Evolutionary conservation across 2,888 invertebrate genomes (phyloP).

Genomic region (Zelleria hepariella): DNA sequence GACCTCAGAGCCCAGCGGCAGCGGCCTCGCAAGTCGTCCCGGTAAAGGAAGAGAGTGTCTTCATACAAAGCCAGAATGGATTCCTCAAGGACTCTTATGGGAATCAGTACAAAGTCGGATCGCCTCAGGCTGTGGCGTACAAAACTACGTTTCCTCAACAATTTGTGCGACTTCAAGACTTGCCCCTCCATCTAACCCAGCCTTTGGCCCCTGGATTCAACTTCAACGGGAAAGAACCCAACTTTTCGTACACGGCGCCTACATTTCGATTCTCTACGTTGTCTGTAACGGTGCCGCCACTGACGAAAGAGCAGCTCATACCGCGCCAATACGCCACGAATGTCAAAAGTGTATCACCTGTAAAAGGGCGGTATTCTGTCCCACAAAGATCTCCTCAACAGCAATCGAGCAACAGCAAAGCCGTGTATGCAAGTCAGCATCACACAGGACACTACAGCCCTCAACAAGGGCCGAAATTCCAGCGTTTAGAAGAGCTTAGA

Average conservation of each 20-base stretch:
- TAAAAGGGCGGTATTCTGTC: slow-evolving; percentile 11
- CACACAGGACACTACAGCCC: background rate
- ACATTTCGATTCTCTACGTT: background rate
- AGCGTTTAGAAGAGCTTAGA: slow-evolving; percentile 24
- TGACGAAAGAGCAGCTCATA: slow-evolving; percentile 14
- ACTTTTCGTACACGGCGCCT: slow-evolving; percentile 26
- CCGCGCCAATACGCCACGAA: slow-evolving; percentile 33
- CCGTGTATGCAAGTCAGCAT: slow-evolving; percentile 26
- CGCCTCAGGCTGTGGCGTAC: slow-evolving; percentile 42
- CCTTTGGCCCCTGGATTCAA: slow-evolving; percentile 41
- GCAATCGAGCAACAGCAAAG: slow-evolving; percentile 36
- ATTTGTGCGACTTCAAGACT: slow-evolving; percentile 49
- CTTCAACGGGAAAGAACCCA: slow-evolving; percentile 35
- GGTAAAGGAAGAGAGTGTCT: slow-evolving; percentile 33
- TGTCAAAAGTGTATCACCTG: slow-evolving; percentile 29
- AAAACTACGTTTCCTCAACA: slow-evolving; percentile 49
- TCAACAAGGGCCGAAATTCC: slow-evolving; percentile 13
- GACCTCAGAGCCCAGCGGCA: slow-evolving; percentile 32
- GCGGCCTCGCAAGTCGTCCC: slow-evolving; percentile 35
- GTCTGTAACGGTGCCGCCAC: slow-evolving; percentile 23
- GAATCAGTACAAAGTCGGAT: slow-evolving; percentile 38
- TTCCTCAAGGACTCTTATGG: slow-evolving; percentile 59
- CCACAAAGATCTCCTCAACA: slow-evolving; percentile 24
- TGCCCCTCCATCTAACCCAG: slow-evolving; percentile 55
- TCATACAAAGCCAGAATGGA: slow-evolving; percentile 35